Percentiles rank a stretch among this genome's conserved stretches.
phyloP scores from a whole-genome alignment of 2,113 vertebrate genomes.

The Microcebus jonahi region DNA sequence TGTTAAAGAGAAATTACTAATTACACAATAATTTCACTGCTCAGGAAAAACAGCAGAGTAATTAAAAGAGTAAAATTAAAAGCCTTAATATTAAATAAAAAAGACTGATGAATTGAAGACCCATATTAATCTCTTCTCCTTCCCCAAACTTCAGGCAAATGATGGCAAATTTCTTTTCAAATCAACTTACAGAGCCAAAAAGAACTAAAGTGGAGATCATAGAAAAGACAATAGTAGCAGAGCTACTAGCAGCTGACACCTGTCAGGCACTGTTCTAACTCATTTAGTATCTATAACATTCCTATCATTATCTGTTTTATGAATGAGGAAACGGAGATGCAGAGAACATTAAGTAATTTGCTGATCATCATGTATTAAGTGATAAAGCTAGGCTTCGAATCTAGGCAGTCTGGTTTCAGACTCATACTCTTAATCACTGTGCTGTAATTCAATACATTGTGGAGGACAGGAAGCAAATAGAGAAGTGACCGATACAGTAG shows the following conservation, averaged over 20 bases:
- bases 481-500: not conserved
- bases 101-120: not conserved
- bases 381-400: not conserved
- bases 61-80: constrained; percentile 6
- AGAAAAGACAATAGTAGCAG: not conserved
- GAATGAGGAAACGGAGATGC: not conserved
- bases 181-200: not conserved
- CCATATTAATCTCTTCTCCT: not conserved
- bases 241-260: accelerated
- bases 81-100: not conserved
- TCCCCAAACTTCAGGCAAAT: not conserved
- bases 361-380: not conserved
- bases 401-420: not conserved
- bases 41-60: not conserved
- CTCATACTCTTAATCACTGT: not conserved
- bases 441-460: not conserved
- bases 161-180: not conserved
- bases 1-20: not conserved
- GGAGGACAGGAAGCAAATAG: not conserved
- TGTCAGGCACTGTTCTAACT: too few relatives aligned
- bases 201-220: not conserved
- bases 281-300: not conserved
- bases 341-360: not conserved
- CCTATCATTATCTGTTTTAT: not conserved
- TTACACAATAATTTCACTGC: not conserved